These are phyloP conservation scores for Tribolium castaneum DNA, from an alignment of 1,140 invertebrate genomes.

Conservation along the genomic window DNA sequence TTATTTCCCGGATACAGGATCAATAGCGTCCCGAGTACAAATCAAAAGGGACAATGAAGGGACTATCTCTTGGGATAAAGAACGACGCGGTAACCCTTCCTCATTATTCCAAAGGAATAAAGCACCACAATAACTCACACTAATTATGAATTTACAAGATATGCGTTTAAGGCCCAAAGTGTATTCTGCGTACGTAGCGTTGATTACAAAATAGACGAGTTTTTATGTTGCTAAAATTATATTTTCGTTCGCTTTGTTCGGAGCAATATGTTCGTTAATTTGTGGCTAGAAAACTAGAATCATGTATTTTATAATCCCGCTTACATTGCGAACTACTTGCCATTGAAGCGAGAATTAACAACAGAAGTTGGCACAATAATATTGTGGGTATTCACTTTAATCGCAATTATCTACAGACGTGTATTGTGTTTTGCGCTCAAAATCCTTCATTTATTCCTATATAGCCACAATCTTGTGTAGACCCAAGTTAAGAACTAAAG, in stretches of 20 bases:
- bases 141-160: not conserved
- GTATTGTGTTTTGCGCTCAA: not conserved
- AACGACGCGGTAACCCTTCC: conserved; percentile 13
- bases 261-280: not conserved
- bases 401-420: conserved; percentile 16
- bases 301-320: not conserved
- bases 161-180: not conserved
- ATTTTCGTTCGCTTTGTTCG: no score
- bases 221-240: no score
- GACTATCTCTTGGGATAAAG: conserved; percentile 20
- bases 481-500: not conserved
- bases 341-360: conserved; percentile 12
- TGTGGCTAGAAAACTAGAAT: not conserved
- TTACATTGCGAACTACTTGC: not conserved
- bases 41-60: conserved; percentile 29
- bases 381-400: conserved; percentile 15
- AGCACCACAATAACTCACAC: conserved; percentile 13
- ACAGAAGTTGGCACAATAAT: conserved; percentile 9
- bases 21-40: conserved; percentile 15
- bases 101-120: conserved; percentile 8
- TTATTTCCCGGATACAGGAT: conserved; percentile 15
- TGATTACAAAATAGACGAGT: no score
- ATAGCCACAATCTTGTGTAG: not conserved
- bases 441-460: not conserved
- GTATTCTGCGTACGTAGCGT: not conserved